These are phyloP conservation scores for Caenorhabditis becei DNA, from an alignment of 2,888 invertebrate species.

Conservation along the genomic window DNA sequence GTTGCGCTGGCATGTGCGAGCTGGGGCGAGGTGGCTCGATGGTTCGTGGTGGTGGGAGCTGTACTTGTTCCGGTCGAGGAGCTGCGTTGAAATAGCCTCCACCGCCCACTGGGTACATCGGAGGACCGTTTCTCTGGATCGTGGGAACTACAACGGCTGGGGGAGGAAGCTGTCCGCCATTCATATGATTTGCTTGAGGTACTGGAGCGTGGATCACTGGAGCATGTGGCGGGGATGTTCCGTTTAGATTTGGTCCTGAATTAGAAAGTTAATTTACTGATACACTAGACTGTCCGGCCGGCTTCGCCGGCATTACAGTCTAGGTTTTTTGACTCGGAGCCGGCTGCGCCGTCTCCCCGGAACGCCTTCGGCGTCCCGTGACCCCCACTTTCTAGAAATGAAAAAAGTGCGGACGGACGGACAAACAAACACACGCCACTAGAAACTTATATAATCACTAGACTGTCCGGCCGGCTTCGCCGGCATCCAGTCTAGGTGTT, in stretches of 20 bases:
- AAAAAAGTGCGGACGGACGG: too few relatives aligned
- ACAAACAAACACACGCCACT: too few relatives aligned
- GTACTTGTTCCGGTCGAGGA: conserved; percentile 45
- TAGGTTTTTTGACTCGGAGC: too few relatives aligned
- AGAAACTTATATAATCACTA: too few relatives aligned
- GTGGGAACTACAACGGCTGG: conserved; percentile 71
- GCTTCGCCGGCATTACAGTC: too few relatives aligned
- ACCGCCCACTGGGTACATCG: background rate
- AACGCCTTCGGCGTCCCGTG: too few relatives aligned
- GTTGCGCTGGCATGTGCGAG: conserved; percentile 8
- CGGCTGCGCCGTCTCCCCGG: too few relatives aligned
- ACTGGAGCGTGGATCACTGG: conserved; percentile 65
- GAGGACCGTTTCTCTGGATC: conserved; percentile 26
- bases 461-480: too few relatives aligned
- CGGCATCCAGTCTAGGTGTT: too few relatives aligned
- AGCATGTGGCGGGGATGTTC: conserved; percentile 36
- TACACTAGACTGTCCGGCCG: too few relatives aligned
- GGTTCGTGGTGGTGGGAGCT: conserved; percentile 56
- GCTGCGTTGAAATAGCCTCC: conserved; percentile 54
- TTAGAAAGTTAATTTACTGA: background rate
- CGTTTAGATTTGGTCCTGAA: conserved; percentile 30
- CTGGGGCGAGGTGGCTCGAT: conserved; percentile 59
- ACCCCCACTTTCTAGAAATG: too few relatives aligned
- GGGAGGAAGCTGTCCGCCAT: conserved; percentile 63
- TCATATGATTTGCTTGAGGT: conserved; percentile 50